A percentile compares a stretch with the other conserved stretches of the same genome.
These are phyloP conservation scores for Euclidia mi DNA, from an alignment of 2,888 invertebrate species.

Conservation along the genomic window DNA sequence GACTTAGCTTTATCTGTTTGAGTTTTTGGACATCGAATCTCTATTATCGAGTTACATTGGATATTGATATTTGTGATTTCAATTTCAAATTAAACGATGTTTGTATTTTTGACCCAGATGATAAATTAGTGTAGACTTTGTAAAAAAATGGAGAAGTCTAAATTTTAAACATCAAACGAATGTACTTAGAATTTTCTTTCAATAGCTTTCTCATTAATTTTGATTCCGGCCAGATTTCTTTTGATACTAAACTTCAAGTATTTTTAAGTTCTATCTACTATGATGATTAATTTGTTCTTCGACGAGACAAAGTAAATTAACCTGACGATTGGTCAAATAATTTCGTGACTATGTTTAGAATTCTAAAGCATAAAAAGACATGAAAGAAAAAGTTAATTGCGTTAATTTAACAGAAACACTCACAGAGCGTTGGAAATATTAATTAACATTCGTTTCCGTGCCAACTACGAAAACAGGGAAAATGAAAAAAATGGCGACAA, in stretches of 20 bases:
- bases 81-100: conserved; percentile 23
- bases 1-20: conserved; percentile 83
- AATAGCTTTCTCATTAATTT: conserved; percentile 11
- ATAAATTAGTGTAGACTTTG: neutral
- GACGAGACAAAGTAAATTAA: too few species aligned
- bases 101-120: conserved; percentile 12
- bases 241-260: neutral
- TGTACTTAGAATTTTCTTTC: conserved; percentile 1
- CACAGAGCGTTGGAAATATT: conserved; percentile 34
- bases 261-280: neutral
- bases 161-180: conserved; percentile 1
- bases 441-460: conserved; percentile 31
- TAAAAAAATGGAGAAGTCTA: neutral
- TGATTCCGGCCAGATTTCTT: conserved; percentile 7
- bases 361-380: neutral
- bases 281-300: neutral
- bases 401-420: conserved; percentile 37
- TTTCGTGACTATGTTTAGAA: neutral
- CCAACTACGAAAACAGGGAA: conserved; percentile 40
- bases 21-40: conserved; percentile 73
- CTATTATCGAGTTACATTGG: conserved; percentile 63
- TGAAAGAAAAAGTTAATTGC: conserved; percentile 35
- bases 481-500: conserved; percentile 48
- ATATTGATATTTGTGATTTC: conserved; percentile 51
- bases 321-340: neutral